Evolutionary conservation across 2,888 invertebrate species (phyloP).

Genomic region (Agrotis exclamationis): DNA sequence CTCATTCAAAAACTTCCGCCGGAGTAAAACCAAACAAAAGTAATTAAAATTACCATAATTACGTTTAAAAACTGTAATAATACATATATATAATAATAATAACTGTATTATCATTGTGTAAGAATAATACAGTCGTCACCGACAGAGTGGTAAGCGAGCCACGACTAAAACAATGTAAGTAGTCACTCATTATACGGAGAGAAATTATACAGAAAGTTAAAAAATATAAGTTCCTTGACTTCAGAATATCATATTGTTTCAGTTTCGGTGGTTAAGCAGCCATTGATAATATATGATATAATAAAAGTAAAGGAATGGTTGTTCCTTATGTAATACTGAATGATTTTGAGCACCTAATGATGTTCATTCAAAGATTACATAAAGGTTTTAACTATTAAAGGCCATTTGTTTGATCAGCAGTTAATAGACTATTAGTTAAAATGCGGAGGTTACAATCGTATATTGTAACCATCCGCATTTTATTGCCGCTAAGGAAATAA

Average conservation of each 20-base stretch:
- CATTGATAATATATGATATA: constrained; percentile 6
- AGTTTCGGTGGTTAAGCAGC: constrained; percentile 48
- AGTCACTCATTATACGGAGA: constrained; percentile 46
- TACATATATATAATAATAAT: constrained; percentile 27
- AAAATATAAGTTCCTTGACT: constrained; percentile 39
- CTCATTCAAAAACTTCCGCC: constrained; percentile 11
- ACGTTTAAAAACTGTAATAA: constrained; percentile 27
- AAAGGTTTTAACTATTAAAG: not conserved
- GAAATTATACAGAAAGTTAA: constrained; percentile 60
- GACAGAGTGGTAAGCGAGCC: constrained; percentile 33
- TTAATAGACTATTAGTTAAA: too few relatives aligned
- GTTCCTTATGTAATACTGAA: constrained; percentile 15
- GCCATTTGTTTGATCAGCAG: too few relatives aligned
- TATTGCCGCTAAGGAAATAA: too few relatives aligned
- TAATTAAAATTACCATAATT: constrained; percentile 46
- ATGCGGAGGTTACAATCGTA: too few relatives aligned
- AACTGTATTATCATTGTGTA: constrained; percentile 45
- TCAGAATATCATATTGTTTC: constrained; percentile 47
- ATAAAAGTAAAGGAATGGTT: not conserved
- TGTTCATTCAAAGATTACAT: not conserved
- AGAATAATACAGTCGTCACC: constrained; percentile 36
- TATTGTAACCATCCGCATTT: too few relatives aligned
- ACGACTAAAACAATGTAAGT: constrained; percentile 48
- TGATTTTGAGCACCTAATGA: not conserved
- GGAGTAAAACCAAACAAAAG: constrained; percentile 11